Conservation (phyloP, 64 coral and sea anemone species). For the Cladopsammia gracilis region DNA sequence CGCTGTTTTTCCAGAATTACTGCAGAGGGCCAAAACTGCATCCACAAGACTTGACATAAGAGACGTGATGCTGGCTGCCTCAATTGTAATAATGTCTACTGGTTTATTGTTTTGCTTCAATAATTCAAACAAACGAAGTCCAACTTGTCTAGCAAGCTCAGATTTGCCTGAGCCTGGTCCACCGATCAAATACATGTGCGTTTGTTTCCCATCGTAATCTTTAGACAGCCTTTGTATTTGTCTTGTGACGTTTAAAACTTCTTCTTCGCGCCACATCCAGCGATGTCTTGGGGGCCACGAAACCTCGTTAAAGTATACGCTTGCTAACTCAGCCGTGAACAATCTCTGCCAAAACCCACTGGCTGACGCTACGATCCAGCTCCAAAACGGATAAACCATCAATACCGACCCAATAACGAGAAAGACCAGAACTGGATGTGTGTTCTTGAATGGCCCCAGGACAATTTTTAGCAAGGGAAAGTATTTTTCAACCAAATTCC, state of each 20-base stretch:
- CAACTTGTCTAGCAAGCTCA: constrained; percentile 90
- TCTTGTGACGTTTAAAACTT: constrained; percentile 63
- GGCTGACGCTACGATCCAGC: neutral
- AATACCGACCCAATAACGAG: neutral
- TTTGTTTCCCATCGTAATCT: constrained; percentile 52
- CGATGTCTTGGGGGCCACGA: constrained; percentile 74
- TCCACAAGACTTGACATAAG: constrained; percentile 77
- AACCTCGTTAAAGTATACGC: constrained; percentile 51
- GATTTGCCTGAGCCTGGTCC: constrained; percentile 90
- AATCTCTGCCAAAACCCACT: neutral
- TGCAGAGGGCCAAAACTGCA: constrained; percentile 66
- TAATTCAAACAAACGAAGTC: constrained; percentile 55
- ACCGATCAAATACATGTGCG: constrained; percentile 85
- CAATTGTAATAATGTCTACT: constrained; percentile 80
- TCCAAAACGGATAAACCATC: neutral
- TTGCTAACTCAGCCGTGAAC: neutral
- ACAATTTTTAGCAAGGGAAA: constrained; percentile 4
- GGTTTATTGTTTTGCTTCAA: constrained; percentile 41
- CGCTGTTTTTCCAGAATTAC: neutral
- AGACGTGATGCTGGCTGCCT: constrained; percentile 61
- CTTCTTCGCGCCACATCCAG: constrained; percentile 64
- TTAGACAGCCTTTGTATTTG: constrained; percentile 39
- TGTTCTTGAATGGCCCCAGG: constrained; percentile 1
- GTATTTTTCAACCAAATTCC: constrained; percentile 23
- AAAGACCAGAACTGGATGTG: neutral